Evolutionary conservation across 2,888 invertebrate species (phyloP), one percentile per base, ranked within the genome.

Genomic region (Ophion slaviceki): DNA sequence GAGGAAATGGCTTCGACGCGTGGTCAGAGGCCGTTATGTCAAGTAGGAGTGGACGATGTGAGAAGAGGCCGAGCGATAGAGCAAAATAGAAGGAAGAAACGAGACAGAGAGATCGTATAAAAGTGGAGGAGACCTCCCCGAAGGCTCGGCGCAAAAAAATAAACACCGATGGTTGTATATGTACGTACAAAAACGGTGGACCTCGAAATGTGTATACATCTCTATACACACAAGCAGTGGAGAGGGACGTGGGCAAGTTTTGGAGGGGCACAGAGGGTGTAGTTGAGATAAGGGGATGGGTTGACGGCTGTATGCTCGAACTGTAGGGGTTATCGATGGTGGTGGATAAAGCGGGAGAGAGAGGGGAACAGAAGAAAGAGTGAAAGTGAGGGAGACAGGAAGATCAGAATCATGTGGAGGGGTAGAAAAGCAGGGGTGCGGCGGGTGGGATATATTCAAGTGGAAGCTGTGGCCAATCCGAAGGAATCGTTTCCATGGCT

Each of bases 401-500:
- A 62, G 81, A 85, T 80, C 67, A 78, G 84, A 80, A 77, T 74
- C 28, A 53, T 40, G 80, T 62, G 85, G 81, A 85, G 86, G 87
- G 85, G 82, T 82, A 20, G 62, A 66, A 75, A 76, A 77, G 83
- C 24, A 70, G 84, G 78, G 86, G 74, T 78, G 80, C 78, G 70
- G 74, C 78, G 64, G 64, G 75, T 47, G 81, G 92, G 80, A 92
- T 91, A 91, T 78, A 86, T 91, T 91, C 91, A 91, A 93, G 92
- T 92, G 92, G 92, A 92, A 91, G 92, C 92, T 92, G 92, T 88
- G 92, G 92, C 93, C 93, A 93, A 93, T 94, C 93, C 93, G 92
- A 94, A 93, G 93, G 92, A 93, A 92, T 92, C 92, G 93, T 93
- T 91, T 91, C 90, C 93, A 93, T 93, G 92, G 90, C 91, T 93